Evolutionary conservation across 2,113 vertebrate species (phyloP).

Genomic region (Bolborhynchus lineola): DNA sequence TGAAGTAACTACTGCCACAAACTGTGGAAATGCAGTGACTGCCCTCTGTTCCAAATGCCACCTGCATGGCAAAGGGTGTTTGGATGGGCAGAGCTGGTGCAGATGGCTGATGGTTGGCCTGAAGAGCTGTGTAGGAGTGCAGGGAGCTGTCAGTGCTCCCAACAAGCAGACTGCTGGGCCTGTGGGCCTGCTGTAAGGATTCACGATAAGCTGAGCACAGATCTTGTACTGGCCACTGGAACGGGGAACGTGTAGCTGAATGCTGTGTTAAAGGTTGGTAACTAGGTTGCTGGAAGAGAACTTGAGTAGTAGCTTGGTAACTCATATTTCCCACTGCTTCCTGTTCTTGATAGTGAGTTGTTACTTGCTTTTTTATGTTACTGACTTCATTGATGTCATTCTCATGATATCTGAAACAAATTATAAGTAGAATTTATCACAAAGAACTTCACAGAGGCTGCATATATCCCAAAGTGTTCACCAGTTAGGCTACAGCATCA

Average conservation of each 20-base stretch:
- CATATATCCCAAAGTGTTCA: not conserved
- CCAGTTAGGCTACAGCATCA: not conserved
- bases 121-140: constrained; percentile 69
- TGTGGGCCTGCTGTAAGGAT: constrained; percentile 78
- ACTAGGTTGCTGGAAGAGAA: constrained; percentile 81
- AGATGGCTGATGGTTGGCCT: constrained; percentile 60
- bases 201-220: constrained; percentile 81
- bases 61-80: constrained; percentile 78
- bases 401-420: constrained; percentile 78
- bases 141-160: not conserved
- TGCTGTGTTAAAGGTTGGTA: constrained; percentile 73
- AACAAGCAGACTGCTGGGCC: constrained; percentile 62
- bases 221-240: constrained; percentile 81
- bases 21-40: constrained; percentile 55
- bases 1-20: constrained; percentile 78
- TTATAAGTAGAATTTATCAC: not conserved
- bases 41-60: constrained; percentile 76
- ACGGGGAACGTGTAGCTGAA: constrained; percentile 72
- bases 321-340: constrained; percentile 37
- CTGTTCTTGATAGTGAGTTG: constrained; percentile 11
- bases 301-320: constrained; percentile 68
- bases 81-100: constrained; percentile 74
- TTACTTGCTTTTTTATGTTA: constrained; percentile 78
- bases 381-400: constrained; percentile 85
- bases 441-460: not conserved